Conservation (phyloP, 2,888 invertebrate species). For the Parasteatoda lunata region DNA sequence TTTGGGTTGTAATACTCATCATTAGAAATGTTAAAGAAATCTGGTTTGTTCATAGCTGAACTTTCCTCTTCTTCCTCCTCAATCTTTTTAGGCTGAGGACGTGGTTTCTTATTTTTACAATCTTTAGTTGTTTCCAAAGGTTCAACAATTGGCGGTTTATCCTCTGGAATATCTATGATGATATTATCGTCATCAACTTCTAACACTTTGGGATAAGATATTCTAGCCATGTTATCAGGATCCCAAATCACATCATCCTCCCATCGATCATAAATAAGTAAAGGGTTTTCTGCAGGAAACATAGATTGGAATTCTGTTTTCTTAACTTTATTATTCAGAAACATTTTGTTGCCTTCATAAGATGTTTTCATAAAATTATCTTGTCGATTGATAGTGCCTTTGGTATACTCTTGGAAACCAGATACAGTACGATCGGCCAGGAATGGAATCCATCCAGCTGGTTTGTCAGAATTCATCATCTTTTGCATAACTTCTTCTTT, state of each 20-base stretch:
- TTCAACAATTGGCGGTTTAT: constrained; percentile 81
- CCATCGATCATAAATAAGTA: constrained; percentile 95
- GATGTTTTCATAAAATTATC: background rate
- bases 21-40: constrained; percentile 98
- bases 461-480: constrained; percentile 80
- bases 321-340: background rate
- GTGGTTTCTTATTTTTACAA: constrained; percentile 74
- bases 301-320: constrained; percentile 88
- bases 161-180: constrained; percentile 93
- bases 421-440: constrained; percentile 86
- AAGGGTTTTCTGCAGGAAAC: constrained; percentile 98
- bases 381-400: constrained; percentile 16
- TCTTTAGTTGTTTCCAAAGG: constrained; percentile 72
- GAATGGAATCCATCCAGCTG: constrained; percentile 97
- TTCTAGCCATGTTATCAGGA: constrained; percentile 85
- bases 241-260: constrained; percentile 99
- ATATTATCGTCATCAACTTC: constrained; percentile 99
- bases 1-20: constrained; percentile 96
- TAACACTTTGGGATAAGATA: constrained; percentile 94
- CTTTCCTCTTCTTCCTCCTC: constrained; percentile 92
- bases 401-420: constrained; percentile 81
- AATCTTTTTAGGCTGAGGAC: constrained; percentile 90
- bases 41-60: constrained; percentile 76
- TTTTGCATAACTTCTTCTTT: constrained; percentile 84
- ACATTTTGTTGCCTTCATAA: background rate